Evolutionary conservation across 2,113 vertebrate species (phyloP).

Genomic region (Theristicus caerulescens): DNA sequence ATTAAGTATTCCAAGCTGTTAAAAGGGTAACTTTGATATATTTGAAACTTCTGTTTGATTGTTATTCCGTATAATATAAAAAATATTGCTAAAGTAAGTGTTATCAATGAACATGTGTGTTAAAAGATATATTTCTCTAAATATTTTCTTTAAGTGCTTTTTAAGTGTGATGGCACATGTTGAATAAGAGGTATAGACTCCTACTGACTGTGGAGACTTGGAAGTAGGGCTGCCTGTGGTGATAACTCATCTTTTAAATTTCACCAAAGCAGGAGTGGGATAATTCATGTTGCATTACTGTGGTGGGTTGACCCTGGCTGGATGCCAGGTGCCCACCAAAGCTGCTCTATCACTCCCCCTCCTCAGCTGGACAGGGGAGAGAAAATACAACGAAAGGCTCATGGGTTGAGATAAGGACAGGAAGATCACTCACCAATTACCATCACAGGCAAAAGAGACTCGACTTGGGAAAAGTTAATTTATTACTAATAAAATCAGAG

Average conservation of each 20-base stretch:
- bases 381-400: background rate
- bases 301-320: background rate
- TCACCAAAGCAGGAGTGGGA: background rate
- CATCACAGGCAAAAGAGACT: background rate
- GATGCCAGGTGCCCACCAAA: background rate
- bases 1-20: background rate
- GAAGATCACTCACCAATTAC: background rate
- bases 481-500: background rate
- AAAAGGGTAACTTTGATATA: background rate
- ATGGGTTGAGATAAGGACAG: background rate
- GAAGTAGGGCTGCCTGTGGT: rapidly evolving
- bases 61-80: background rate
- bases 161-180: rapidly evolving
- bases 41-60: background rate
- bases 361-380: background rate
- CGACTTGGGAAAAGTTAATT: background rate
- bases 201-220: background rate
- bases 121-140: background rate
- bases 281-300: background rate
- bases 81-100: background rate
- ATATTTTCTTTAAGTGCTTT: background rate
- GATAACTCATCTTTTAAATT: background rate
- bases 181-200: background rate
- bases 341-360: background rate
- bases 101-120: rapidly evolving